Conservation (phyloP, 2,797 vertebrate species). For the Helarctos malayanus region DNA sequence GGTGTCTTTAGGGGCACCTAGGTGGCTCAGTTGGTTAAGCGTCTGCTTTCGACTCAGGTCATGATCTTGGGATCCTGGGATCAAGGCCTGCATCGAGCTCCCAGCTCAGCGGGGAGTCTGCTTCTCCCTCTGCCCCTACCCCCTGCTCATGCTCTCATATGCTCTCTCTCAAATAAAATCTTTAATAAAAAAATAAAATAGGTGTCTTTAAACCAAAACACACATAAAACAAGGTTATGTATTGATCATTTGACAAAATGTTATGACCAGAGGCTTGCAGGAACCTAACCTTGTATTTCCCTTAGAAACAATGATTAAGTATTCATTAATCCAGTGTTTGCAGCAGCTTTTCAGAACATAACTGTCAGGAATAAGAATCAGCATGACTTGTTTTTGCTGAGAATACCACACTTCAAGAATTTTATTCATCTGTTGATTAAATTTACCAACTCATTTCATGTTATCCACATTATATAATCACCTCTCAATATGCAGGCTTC, state of each 20-base stretch:
- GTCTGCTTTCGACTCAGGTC: background rate
- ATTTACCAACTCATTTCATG: background rate
- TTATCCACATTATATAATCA: background rate
- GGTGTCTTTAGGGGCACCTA: background rate
- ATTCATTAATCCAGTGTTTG: background rate
- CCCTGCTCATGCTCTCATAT: background rate
- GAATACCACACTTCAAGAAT: background rate
- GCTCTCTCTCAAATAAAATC: background rate
- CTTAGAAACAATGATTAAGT: background rate
- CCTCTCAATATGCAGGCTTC: background rate
- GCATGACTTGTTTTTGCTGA: background rate
- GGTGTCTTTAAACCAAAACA: background rate
- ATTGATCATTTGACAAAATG: background rate
- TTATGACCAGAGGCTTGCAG: background rate
- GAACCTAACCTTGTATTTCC: background rate
- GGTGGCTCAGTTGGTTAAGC: background rate
- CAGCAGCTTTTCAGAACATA: background rate
- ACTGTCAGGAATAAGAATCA: background rate
- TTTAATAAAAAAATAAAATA: background rate
- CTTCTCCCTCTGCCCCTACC: background rate
- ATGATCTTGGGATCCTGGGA: background rate
- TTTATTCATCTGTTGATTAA: background rate
- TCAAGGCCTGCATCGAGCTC: background rate
- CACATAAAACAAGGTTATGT: background rate
- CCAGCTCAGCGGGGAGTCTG: background rate